phyloP scores from a whole-genome alignment of 2,888 invertebrate species.

The Aporophyla nigra region DNA sequence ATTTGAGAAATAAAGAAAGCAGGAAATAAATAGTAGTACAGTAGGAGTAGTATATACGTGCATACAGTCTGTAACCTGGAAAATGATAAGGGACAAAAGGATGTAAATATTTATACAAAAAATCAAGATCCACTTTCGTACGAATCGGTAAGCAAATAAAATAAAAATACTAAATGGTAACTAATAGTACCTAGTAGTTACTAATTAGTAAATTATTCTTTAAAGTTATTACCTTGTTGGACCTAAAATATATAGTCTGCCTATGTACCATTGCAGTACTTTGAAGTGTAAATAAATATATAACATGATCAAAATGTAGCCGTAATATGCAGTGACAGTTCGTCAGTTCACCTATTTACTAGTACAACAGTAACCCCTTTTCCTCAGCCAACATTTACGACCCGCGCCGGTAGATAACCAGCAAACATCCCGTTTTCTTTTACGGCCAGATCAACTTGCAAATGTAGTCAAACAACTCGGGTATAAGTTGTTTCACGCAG shows the following conservation, averaged over 20 bases:
- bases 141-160: too few species aligned
- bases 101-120: background rate
- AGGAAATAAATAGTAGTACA: background rate
- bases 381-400: slow-evolving; percentile 42
- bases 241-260: background rate
- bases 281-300: background rate
- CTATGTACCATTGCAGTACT: background rate
- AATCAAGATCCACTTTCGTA: too few species aligned
- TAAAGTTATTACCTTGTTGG: too few species aligned
- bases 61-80: too few species aligned
- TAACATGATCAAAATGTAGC: background rate
- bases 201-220: background rate
- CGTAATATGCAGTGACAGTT: slow-evolving; percentile 1
- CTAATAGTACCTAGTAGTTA: too few species aligned
- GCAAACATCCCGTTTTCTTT: slow-evolving; percentile 52
- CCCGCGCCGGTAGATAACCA: slow-evolving; percentile 39
- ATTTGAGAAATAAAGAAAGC: background rate
- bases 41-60: background rate
- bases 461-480: slow-evolving; percentile 43
- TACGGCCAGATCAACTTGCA: slow-evolving; percentile 56
- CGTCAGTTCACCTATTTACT: slow-evolving; percentile 38
- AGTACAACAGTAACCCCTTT: slow-evolving; percentile 21
- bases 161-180: too few species aligned
- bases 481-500: slow-evolving; percentile 19
- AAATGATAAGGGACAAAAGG: background rate